Evolutionary conservation across 2,113 vertebrate genomes (phyloP).

Genomic region (Pachyramphus minor): DNA sequence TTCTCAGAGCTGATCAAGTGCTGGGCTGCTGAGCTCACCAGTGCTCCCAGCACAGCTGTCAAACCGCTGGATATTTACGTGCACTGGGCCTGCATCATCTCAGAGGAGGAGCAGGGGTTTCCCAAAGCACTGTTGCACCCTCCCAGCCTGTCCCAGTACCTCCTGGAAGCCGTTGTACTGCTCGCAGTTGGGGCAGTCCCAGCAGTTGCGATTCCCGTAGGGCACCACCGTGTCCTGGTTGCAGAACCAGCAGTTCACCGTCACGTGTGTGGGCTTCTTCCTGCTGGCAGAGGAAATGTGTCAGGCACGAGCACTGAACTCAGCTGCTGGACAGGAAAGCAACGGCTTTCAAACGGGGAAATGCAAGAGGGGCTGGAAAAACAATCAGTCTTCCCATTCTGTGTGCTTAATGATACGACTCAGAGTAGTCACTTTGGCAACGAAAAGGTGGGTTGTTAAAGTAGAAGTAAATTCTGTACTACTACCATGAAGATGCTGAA

Average conservation of each 20-base stretch:
- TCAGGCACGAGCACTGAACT: not conserved
- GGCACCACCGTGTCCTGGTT: conserved; percentile 89
- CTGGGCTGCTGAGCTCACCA: not conserved
- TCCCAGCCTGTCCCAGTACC: conserved; percentile 56
- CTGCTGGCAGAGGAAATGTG: conserved; percentile 41
- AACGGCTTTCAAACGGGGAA: not conserved
- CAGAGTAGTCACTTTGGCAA: not conserved
- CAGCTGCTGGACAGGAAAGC: not conserved
- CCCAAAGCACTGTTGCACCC: not conserved
- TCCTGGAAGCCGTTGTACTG: conserved; percentile 99
- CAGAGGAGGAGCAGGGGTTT: not conserved
- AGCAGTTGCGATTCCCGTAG: conserved; percentile 96
- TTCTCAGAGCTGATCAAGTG: not conserved
- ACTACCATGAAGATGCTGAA: not conserved
- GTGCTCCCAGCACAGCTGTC: not conserved
- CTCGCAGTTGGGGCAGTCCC: conserved; percentile 97
- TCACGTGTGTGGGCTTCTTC: conserved; percentile 84
- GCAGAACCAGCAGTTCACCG: conserved; percentile 98
- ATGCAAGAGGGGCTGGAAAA: not conserved
- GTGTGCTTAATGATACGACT: fast-evolving
- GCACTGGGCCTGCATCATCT: fast-evolving
- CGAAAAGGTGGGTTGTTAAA: not conserved
- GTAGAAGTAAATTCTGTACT: not conserved
- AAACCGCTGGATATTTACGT: fast-evolving
- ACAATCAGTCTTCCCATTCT: not conserved